Conservation (phyloP, 2,888 invertebrate species). For the Drosophila yooni region DNA sequence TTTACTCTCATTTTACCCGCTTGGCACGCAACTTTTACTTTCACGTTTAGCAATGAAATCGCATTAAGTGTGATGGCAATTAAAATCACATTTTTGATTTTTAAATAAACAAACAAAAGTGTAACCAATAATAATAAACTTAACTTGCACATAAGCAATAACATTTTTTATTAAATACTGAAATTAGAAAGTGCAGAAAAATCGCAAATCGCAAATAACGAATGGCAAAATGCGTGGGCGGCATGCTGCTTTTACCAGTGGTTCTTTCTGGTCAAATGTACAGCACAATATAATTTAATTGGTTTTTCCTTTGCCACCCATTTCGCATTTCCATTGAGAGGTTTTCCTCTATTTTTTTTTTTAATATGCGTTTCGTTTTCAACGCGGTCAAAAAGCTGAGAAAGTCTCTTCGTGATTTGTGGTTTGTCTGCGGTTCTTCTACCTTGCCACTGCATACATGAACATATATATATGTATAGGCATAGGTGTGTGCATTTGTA, state of each 20-base stretch:
- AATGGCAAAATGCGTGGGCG: conserved; percentile 3
- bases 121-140: conserved; percentile 35
- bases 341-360: conserved; percentile 1
- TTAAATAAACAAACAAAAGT: conserved; percentile 24
- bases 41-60: conserved; percentile 44
- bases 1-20: conserved; percentile 15
- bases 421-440: conserved; percentile 15
- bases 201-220: conserved; percentile 31
- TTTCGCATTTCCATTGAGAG: not conserved
- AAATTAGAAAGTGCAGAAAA: conserved; percentile 69
- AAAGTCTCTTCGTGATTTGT: conserved; percentile 65
- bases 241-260: not conserved
- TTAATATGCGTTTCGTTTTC: conserved; percentile 47
- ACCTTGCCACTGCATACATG: conserved; percentile 19
- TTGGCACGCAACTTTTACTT: conserved; percentile 76
- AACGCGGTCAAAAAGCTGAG: conserved; percentile 57
- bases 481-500: not conserved
- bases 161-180: conserved; percentile 12
- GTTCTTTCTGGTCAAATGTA: conserved; percentile 55
- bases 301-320: conserved; percentile 7
- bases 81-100: conserved; percentile 20
- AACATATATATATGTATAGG: not conserved
- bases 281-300: conserved; percentile 14
- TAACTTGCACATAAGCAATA: conserved; percentile 35
- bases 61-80: conserved; percentile 36